Evolutionary conservation across 2,888 invertebrate genomes (phyloP).

Genomic region (Drosophila phalerata): DNA sequence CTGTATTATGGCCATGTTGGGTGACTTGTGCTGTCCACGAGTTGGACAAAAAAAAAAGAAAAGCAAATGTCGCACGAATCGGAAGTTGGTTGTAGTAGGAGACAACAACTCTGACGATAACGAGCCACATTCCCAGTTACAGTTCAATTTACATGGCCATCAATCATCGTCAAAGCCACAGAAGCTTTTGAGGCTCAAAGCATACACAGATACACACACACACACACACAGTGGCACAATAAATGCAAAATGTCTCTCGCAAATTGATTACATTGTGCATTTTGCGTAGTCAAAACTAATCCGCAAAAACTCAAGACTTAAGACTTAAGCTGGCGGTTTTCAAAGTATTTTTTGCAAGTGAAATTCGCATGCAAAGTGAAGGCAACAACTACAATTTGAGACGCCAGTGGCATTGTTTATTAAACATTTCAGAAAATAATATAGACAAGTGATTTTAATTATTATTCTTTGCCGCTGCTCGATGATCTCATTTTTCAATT

Average conservation of each 20-base stretch:
- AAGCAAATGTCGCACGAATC: slow-evolving; percentile 53
- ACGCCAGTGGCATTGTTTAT: slow-evolving; percentile 60
- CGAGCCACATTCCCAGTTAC: slow-evolving; percentile 41
- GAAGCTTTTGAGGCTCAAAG: slow-evolving; percentile 10
- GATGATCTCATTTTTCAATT: slow-evolving; percentile 79
- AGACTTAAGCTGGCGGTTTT: slow-evolving; percentile 38
- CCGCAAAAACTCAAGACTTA: slow-evolving; percentile 49
- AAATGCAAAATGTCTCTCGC: slow-evolving; percentile 21
- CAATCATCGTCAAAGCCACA: slow-evolving; percentile 55
- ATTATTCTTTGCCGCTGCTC: slow-evolving; percentile 64
- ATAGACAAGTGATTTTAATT: slow-evolving; percentile 74
- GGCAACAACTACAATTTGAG: slow-evolving; percentile 13
- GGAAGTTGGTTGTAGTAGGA: slow-evolving; percentile 41
- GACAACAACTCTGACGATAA: slow-evolving; percentile 24
- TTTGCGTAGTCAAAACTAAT: slow-evolving; percentile 52
- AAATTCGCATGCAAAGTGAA: slow-evolving; percentile 39
- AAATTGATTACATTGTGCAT: slow-evolving; percentile 55
- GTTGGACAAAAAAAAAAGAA: slow-evolving; percentile 34
- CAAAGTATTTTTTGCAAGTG: slow-evolving; percentile 36
- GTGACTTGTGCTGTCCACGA: slow-evolving; percentile 44
- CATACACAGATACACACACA: not conserved
- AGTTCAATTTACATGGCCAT: slow-evolving; percentile 61
- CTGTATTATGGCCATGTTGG: slow-evolving; percentile 58
- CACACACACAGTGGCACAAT: slow-evolving; percentile 10
- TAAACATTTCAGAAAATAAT: slow-evolving; percentile 69